These are phyloP conservation scores for Achatina immaculata DNA, from an alignment of 1,140 invertebrate species.

Conservation along the genomic window DNA sequence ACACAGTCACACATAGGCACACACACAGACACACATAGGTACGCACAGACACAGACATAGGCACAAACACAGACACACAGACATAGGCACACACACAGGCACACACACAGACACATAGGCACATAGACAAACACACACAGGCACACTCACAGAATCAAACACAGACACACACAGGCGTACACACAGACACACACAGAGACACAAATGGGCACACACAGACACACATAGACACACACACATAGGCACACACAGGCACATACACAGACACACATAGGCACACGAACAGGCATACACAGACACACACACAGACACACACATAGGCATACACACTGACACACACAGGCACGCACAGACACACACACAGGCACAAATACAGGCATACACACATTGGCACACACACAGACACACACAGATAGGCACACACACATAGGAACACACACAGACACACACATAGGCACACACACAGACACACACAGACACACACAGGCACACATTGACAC, in stretches of 20 bases:
- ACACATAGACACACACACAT: conserved; percentile 7
- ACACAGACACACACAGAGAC: conserved; percentile 31
- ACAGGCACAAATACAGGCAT: no score
- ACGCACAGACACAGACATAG: background rate
- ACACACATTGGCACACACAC: background rate
- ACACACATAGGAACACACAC: background rate
- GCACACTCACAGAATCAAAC: conserved; percentile 15
- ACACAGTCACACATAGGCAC: no score
- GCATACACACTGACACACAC: background rate
- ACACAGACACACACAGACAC: background rate
- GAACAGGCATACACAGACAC: background rate
- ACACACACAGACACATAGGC: background rate
- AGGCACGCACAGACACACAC: background rate
- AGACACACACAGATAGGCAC: background rate
- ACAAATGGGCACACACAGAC: conserved; percentile 25
- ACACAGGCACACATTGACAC: background rate
- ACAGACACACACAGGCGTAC: conserved; percentile 25
- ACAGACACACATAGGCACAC: background rate
- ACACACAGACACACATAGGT: background rate
- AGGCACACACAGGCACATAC: background rate
- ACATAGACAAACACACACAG: conserved; percentile 12
- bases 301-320: background rate
- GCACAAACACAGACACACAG: background rate
- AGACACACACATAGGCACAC: background rate
- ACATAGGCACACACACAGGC: background rate